Percentiles rank a stretch among this genome's conserved stretches.
These are phyloP conservation scores for Plumapathes pennacea DNA, from an alignment of 92 coral and sea anemone genomes.

Conservation along the genomic window DNA sequence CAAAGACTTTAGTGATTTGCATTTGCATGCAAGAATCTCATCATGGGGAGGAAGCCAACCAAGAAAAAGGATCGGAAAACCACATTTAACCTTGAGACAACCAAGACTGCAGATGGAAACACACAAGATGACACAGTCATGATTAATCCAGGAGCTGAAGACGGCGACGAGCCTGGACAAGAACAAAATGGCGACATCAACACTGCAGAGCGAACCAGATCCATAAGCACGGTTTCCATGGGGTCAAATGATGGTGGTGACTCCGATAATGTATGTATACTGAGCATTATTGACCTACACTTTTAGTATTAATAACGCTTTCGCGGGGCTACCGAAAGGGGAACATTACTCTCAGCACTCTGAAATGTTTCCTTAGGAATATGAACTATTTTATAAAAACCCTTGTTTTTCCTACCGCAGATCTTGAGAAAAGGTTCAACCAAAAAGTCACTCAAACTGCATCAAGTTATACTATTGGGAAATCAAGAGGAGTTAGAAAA, in stretches of 20 bases:
- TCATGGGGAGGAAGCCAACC: too few relatives aligned
- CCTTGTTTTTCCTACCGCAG: background rate
- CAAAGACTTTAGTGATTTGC: too few relatives aligned
- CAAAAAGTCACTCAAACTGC: slow-evolving; percentile 13
- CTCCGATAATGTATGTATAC: background rate
- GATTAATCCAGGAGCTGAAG: slow-evolving; percentile 1
- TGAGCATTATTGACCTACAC: background rate
- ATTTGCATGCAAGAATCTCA: too few relatives aligned
- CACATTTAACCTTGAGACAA: too few relatives aligned
- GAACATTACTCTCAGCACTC: too few relatives aligned
- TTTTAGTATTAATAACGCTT: background rate
- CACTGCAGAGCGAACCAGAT: background rate
- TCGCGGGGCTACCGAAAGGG: background rate
- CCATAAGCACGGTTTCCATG: slow-evolving; percentile 18
- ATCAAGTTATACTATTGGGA: slow-evolving; percentile 19
- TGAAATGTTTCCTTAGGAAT: too few relatives aligned
- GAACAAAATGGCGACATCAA: background rate
- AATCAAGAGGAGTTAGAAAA: slow-evolving; percentile 24
- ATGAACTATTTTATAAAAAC: too few relatives aligned
- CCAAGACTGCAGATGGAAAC: too few relatives aligned
- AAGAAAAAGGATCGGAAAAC: too few relatives aligned
- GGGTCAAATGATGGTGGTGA: background rate
- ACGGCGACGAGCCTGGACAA: background rate
- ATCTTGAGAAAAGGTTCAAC: slow-evolving; percentile 1
- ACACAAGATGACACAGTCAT: background rate